These are phyloP conservation scores for Volucella bombylans DNA, from an alignment of 2,888 invertebrate species.

Conservation along the genomic window DNA sequence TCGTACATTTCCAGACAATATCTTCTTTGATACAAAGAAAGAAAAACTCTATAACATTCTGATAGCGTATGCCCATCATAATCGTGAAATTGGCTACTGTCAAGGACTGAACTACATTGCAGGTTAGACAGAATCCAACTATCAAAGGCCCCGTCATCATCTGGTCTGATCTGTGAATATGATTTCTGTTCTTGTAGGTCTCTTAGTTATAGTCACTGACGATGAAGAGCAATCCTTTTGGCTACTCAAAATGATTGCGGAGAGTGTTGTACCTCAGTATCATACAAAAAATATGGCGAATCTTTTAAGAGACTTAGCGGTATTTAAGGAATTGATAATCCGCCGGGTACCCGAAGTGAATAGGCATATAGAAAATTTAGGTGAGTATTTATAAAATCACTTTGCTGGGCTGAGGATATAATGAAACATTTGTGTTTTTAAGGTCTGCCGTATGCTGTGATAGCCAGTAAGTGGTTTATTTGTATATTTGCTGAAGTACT, in stretches of 20 bases:
- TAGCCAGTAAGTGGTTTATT: slow-evolving; percentile 97
- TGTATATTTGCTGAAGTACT: slow-evolving; percentile 96
- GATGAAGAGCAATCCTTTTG: slow-evolving; percentile 96
- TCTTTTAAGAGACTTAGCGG: slow-evolving; percentile 93
- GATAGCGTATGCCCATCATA: slow-evolving; percentile 94
- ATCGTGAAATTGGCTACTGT: slow-evolving; percentile 94
- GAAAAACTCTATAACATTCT: slow-evolving; percentile 92
- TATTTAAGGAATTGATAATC: slow-evolving; percentile 93
- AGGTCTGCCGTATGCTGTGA: slow-evolving; percentile 94
- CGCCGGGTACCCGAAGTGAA: slow-evolving; percentile 91
- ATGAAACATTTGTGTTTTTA: slow-evolving; percentile 30
- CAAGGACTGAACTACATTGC: slow-evolving; percentile 98
- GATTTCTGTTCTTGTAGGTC: slow-evolving; percentile 83
- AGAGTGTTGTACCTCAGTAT: slow-evolving; percentile 93
- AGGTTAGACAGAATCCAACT: slow-evolving; percentile 81
- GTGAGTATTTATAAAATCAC: slow-evolving; percentile 79
- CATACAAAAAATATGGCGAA: slow-evolving; percentile 95
- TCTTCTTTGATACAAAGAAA: slow-evolving; percentile 90
- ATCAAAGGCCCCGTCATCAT: no score
- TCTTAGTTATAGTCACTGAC: slow-evolving; percentile 92
- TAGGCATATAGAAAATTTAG: slow-evolving; percentile 90
- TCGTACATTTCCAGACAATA: slow-evolving; percentile 97
- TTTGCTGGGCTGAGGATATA: neutral
- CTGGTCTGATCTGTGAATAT: neutral
- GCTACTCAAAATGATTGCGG: slow-evolving; percentile 94